Percentiles rank a stretch among this genome's conserved stretches.
Conservation (phyloP, 2,888 invertebrate species). For the Halocaridina rubra region DNA sequence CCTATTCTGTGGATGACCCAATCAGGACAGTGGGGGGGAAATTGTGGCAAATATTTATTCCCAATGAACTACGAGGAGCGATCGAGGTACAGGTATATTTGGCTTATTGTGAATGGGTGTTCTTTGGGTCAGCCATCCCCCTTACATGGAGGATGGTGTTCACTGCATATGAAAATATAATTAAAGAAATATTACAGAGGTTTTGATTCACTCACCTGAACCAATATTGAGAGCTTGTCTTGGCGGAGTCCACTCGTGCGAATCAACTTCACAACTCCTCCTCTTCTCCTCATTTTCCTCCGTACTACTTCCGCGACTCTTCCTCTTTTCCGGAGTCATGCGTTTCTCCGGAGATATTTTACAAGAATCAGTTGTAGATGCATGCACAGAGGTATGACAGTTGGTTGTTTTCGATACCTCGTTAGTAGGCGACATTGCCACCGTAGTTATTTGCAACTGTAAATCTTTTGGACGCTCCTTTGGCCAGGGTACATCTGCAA, state of each 20-base stretch:
- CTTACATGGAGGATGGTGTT: too few relatives aligned
- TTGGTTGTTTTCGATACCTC: not conserved
- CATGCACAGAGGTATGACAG: not conserved
- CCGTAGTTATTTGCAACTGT: slow-evolving; percentile 5
- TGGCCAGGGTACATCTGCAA: slow-evolving; percentile 35
- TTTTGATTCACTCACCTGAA: slow-evolving; percentile 46
- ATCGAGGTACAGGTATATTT: too few relatives aligned
- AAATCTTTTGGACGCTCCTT: slow-evolving; percentile 38
- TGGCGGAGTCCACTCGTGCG: slow-evolving; percentile 38
- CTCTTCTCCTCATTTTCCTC: slow-evolving; percentile 59
- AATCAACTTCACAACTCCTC: slow-evolving; percentile 57
- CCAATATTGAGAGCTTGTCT: slow-evolving; percentile 32
- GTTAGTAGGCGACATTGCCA: not conserved
- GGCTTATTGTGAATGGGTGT: too few relatives aligned
- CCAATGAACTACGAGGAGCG: too few relatives aligned
- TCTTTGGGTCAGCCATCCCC: too few relatives aligned
- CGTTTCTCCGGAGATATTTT: slow-evolving; percentile 36
- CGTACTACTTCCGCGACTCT: slow-evolving; percentile 24
- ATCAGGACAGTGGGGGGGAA: too few relatives aligned
- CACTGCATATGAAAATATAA: too few relatives aligned
- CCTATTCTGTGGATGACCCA: too few relatives aligned
- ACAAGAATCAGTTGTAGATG: not conserved
- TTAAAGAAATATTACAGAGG: too few relatives aligned
- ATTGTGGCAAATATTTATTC: too few relatives aligned
- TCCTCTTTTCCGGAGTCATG: slow-evolving; percentile 54